Percentiles rank a stretch among this genome's conserved stretches.
These are phyloP conservation scores for Globia sparganii DNA, from an alignment of 2,888 invertebrate species.

Conservation along the genomic window DNA sequence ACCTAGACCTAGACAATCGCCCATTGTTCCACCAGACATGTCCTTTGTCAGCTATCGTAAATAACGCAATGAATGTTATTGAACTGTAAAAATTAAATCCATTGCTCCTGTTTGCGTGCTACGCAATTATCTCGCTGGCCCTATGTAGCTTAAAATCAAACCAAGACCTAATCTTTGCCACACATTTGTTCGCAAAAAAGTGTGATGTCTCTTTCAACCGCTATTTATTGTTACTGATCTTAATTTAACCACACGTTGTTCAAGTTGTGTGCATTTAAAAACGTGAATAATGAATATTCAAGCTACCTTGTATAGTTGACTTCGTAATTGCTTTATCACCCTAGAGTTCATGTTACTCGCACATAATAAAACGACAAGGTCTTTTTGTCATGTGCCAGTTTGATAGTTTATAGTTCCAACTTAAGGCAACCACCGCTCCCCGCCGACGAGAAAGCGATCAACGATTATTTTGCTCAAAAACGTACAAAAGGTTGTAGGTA, in stretches of 20 bases:
- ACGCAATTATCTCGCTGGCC: neutral
- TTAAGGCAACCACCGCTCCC: neutral
- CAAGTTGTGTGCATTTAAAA: neutral
- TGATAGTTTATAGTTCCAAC: neutral
- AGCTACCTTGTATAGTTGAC: neutral
- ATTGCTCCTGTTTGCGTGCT: no score
- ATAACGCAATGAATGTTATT: no score
- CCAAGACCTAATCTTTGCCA: neutral
- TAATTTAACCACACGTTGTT: slow-evolving; percentile 3
- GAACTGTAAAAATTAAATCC: no score
- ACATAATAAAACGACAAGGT: neutral
- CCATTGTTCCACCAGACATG: no score
- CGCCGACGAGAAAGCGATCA: neutral
- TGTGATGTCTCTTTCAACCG: neutral
- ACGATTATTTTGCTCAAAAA: neutral
- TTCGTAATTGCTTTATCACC: neutral
- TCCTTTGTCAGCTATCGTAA: no score
- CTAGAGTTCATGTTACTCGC: neutral
- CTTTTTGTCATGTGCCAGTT: neutral
- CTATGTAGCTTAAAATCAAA: neutral
- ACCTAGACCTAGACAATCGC: no score
- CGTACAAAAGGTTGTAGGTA: neutral
- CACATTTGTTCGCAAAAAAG: slow-evolving; percentile 26
- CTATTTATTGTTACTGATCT: neutral
- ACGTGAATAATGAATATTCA: no score